Conservation (phyloP, 2,113 vertebrate species). For the Pedetes capensis region DNA sequence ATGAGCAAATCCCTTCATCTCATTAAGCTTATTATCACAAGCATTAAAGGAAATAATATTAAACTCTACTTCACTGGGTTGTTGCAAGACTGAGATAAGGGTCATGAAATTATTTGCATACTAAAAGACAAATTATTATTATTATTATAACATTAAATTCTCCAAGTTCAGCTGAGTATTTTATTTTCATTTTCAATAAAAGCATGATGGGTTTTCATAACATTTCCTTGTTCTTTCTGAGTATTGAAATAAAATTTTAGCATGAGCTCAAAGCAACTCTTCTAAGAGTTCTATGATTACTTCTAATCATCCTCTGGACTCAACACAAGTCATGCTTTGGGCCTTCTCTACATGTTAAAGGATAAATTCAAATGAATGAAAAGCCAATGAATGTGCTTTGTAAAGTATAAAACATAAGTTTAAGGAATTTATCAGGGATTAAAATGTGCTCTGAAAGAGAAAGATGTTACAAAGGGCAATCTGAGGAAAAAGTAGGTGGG, state of each 20-base stretch:
- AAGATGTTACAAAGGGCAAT: neutral
- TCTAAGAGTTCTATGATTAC: too few relatives aligned
- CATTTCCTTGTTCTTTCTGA: neutral
- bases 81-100: neutral
- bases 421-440: neutral
- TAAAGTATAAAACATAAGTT: neutral
- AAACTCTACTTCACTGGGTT: neutral
- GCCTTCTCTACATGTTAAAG: slow-evolving; percentile 25
- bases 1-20: neutral
- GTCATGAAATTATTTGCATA: neutral
- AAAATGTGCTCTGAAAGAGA: neutral
- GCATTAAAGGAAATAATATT: neutral
- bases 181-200: neutral
- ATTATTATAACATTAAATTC: neutral
- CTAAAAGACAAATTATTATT: neutral
- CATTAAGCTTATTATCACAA: neutral
- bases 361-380: neutral
- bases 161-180: neutral
- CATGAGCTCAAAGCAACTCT: neutral
- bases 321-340: neutral
- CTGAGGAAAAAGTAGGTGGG: neutral
- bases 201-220: neutral
- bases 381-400: neutral
- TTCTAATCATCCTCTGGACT: neutral
- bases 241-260: neutral